Evolutionary conservation across 2,888 invertebrate species (phyloP).

Genomic region (Notodonta dromedarius): DNA sequence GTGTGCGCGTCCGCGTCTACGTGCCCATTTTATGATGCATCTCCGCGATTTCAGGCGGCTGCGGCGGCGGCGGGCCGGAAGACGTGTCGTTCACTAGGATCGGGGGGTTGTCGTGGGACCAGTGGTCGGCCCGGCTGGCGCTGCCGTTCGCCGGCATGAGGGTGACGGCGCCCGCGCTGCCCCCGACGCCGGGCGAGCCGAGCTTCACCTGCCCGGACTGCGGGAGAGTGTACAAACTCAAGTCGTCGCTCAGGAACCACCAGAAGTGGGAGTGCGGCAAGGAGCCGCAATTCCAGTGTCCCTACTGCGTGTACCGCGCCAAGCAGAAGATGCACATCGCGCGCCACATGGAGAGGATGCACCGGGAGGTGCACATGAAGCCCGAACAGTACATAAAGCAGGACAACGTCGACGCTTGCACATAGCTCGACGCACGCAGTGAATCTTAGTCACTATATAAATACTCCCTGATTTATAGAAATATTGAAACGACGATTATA

Average conservation of each 20-base stretch:
- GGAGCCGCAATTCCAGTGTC: constrained; percentile 93
- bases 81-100: constrained; percentile 90
- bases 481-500: constrained; percentile 31
- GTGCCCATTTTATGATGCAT: constrained; percentile 44
- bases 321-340: constrained; percentile 94
- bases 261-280: constrained; percentile 95
- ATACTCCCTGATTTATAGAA: constrained; percentile 54
- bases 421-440: constrained; percentile 48
- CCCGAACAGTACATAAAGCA: constrained; percentile 78
- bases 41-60: constrained; percentile 63
- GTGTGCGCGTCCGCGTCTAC: constrained; percentile 38
- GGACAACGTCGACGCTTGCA: constrained; percentile 82
- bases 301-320: constrained; percentile 92
- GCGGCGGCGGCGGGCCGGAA: constrained; percentile 60
- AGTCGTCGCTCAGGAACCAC: constrained; percentile 92
- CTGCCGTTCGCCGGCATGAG: constrained; percentile 84
- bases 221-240: constrained; percentile 93
- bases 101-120: constrained; percentile 88
- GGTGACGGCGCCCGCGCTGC: constrained; percentile 54
- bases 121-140: constrained; percentile 90
- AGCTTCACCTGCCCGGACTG: constrained; percentile 92
- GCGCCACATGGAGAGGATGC: constrained; percentile 93
- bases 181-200: constrained; percentile 72
- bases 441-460: constrained; percentile 35
- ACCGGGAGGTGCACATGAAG: constrained; percentile 86